Evolutionary conservation across 2,113 vertebrate species (phyloP).

Genomic region (Cygnus atratus): DNA sequence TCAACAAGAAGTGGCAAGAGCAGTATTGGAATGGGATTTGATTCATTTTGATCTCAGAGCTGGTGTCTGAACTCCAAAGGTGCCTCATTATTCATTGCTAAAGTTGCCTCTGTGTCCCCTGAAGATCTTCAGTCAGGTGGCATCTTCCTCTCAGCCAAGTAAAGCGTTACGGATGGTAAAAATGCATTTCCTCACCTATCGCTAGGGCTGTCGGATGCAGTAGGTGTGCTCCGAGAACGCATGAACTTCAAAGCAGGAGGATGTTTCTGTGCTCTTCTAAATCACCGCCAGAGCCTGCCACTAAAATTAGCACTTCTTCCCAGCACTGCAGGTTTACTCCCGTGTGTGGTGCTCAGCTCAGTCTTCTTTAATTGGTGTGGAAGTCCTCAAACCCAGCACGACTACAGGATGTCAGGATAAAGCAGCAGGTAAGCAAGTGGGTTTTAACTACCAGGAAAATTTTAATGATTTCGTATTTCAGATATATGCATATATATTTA

Average conservation of each 20-base stretch:
- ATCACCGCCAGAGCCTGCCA: neutral
- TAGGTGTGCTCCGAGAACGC: neutral
- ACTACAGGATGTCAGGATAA: neutral
- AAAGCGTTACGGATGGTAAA: neutral
- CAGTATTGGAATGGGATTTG: neutral
- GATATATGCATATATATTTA: neutral
- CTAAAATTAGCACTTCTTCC: neutral
- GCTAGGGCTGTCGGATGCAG: neutral
- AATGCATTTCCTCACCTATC: neutral
- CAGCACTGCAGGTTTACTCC: neutral
- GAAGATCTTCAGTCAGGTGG: neutral
- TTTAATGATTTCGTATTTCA: neutral
- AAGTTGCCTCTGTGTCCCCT: neutral
- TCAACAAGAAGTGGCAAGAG: neutral
- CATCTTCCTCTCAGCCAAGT: neutral
- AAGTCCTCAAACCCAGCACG: neutral
- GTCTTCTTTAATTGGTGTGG: too few relatives aligned
- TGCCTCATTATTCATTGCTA: neutral
- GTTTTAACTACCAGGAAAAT: neutral
- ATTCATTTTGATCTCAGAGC: neutral
- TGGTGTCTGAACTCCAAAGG: neutral
- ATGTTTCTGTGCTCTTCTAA: neutral
- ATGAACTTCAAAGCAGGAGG: neutral
- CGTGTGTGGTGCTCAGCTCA: fast-evolving
- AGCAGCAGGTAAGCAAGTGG: neutral